These are phyloP conservation scores for Callorhinus ursinus DNA, from an alignment of 2,113 vertebrate genomes.

Conservation along the genomic window DNA sequence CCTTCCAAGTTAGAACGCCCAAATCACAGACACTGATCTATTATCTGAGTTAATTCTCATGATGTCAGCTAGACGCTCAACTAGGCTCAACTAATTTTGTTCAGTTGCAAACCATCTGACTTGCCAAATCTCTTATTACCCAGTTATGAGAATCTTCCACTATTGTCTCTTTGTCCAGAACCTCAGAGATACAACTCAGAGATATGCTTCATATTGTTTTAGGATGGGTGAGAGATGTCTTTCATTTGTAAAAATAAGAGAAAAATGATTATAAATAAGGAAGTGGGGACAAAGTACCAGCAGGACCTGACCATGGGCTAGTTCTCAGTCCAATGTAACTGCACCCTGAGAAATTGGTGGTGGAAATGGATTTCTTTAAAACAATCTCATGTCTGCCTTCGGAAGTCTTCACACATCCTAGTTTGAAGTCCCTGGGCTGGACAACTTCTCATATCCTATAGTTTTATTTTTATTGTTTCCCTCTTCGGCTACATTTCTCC, in stretches of 20 bases:
- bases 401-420: not conserved
- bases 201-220: not conserved
- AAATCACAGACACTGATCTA: not conserved
- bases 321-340: not conserved
- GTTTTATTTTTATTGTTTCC: conserved; percentile 27
- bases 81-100: conserved; percentile 8
- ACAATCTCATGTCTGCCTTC: not conserved
- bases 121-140: not conserved
- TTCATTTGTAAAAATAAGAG: not conserved
- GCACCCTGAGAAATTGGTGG: not conserved
- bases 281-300: not conserved
- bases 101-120: not conserved
- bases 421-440: not conserved
- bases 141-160: not conserved
- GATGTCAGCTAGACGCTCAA: not conserved
- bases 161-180: not conserved
- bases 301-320: not conserved
- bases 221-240: not conserved
- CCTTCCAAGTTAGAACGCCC: not conserved
- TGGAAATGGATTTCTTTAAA: not conserved
- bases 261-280: not conserved
- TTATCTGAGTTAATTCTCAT: not conserved
- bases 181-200: not conserved
- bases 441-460: not conserved
- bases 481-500: not conserved